Evolutionary conservation across 2,888 invertebrate species (phyloP).

Genomic region (Gari tellinella): DNA sequence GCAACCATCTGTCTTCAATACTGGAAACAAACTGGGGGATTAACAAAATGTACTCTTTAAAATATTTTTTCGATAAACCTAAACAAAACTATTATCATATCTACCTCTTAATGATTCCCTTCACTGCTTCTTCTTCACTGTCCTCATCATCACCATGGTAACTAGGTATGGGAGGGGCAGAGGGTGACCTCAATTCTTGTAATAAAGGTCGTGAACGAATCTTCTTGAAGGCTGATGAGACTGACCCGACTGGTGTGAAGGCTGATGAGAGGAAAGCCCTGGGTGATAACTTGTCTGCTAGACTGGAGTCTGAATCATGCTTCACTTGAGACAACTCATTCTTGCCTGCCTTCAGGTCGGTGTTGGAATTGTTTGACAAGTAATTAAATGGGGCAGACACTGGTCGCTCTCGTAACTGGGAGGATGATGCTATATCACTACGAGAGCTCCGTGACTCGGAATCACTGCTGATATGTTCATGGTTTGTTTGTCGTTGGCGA

Average conservation of each 20-base stretch:
- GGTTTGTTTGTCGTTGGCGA: conserved; percentile 61
- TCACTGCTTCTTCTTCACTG: conserved; percentile 63
- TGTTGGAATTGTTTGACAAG: conserved; percentile 61
- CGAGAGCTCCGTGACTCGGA: conserved; percentile 70
- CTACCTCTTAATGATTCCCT: conserved; percentile 48
- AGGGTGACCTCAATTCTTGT: conserved; percentile 71
- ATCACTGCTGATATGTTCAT: conserved; percentile 73
- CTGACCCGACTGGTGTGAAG: conserved; percentile 60
- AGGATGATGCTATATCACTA: conserved; percentile 42
- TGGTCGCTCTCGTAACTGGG: conserved; percentile 60
- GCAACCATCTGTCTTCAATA: too few relatives aligned
- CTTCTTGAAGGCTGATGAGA: conserved; percentile 57
- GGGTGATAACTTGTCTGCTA: conserved; percentile 76
- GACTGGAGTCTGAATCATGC: conserved; percentile 52
- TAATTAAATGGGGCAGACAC: conserved; percentile 73
- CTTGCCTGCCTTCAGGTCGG: conserved; percentile 60
- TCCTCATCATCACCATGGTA: conserved; percentile 72
- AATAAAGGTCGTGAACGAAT: conserved; percentile 38
- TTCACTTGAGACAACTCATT: conserved; percentile 28
- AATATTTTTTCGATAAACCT: too few relatives aligned
- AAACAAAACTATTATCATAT: background rate
- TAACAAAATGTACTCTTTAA: too few relatives aligned
- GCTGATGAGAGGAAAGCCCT: conserved; percentile 71
- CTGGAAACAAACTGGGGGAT: too few relatives aligned
- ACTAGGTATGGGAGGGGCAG: conserved; percentile 75